Base-by-base conservation (phyloP, 2,797 vertebrate species). In the Chaetophractus vellerosus region DNA sequence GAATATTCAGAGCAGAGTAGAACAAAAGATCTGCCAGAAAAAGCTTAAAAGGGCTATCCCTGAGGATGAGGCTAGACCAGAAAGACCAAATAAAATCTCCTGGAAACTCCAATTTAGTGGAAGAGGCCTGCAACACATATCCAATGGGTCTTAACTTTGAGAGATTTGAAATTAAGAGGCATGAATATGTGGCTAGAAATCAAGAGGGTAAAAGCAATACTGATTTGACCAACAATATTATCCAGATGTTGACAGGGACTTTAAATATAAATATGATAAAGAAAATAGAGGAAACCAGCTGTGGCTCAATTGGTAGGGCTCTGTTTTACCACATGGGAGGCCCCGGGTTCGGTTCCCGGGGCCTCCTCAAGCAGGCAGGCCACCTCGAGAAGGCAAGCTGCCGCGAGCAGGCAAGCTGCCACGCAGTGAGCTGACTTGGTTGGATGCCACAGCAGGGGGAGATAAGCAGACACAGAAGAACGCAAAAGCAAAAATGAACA, bases 261-360 rank as follows among this genome's bases (percentile, higher is more conserved):
- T 82, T 36, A 88, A 88, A 88, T 69, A 48, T 59, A 66, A 48
- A 57, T 69, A 48, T 78, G n/a, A 69, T 36, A 59, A 75, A n/a
- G 26, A 90, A 90, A 83, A 64, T 83, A 84, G 41, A 64, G n/a
- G n/a, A n/a, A n/a, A n/a, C n/a, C n/a, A n/a, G n/a, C n/a, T n/a
- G n/a, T n/a, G n/a, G n/a, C n/a, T n/a, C n/a, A n/a, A n/a, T n/a
- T n/a, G n/a, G n/a, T n/a, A n/a, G n/a, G n/a, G n/a, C n/a, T n/a
- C n/a, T n/a, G n/a, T n/a, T n/a, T n/a, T n/a, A n/a, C n/a, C n/a
- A n/a, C n/a, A n/a, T n/a, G n/a, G n/a, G n/a, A n/a, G n/a, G n/a
- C n/a, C n/a, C n/a, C n/a, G n/a, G n/a, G n/a, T n/a, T n/a, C n/a
- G n/a, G n/a, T n/a, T n/a, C n/a, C n/a, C n/a, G n/a, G n/a, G n/a